Evolutionary conservation across 1,140 invertebrate genomes (phyloP).

Genomic region (Euborellia annulipes): DNA sequence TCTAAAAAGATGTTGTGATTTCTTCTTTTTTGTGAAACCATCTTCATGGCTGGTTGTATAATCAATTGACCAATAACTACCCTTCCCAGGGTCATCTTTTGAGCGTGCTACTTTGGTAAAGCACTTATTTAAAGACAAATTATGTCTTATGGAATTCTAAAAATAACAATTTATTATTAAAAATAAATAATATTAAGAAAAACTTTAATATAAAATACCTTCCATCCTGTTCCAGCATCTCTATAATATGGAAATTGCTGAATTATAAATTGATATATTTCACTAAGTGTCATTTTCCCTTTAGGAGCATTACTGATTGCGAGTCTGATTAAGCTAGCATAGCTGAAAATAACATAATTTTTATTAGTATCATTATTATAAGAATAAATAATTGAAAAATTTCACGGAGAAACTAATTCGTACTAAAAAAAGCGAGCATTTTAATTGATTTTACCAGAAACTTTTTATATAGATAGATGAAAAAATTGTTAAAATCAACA

Average conservation of each 20-base stretch:
- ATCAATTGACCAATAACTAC: conserved; percentile 45
- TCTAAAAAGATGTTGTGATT: conserved; percentile 5
- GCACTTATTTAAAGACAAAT: conserved; percentile 26
- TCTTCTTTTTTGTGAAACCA: conserved; percentile 13
- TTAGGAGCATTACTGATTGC: conserved; percentile 53
- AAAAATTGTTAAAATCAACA: too few relatives aligned
- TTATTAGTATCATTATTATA: too few relatives aligned
- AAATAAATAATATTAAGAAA: background rate
- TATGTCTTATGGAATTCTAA: conserved; percentile 21
- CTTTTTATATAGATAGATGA: too few relatives aligned
- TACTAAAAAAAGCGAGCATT: too few relatives aligned
- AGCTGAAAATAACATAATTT: conserved; percentile 37
- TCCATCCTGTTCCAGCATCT: conserved; percentile 53
- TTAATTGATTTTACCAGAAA: too few relatives aligned
- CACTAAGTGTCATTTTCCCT: conserved; percentile 56
- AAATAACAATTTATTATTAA: conserved; percentile 10
- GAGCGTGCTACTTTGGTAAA: conserved; percentile 46
- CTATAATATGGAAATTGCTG: conserved; percentile 58
- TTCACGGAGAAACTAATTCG: too few relatives aligned
- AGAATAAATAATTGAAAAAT: too few relatives aligned
- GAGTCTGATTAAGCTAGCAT: conserved; percentile 51
- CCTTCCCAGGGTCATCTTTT: conserved; percentile 46
- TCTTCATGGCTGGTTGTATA: conserved; percentile 26
- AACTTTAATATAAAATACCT: conserved; percentile 29
- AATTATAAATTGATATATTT: conserved; percentile 60